Base-by-base conservation (phyloP, 1,140 invertebrate genomes). In the Babylonia areolata region DNA sequence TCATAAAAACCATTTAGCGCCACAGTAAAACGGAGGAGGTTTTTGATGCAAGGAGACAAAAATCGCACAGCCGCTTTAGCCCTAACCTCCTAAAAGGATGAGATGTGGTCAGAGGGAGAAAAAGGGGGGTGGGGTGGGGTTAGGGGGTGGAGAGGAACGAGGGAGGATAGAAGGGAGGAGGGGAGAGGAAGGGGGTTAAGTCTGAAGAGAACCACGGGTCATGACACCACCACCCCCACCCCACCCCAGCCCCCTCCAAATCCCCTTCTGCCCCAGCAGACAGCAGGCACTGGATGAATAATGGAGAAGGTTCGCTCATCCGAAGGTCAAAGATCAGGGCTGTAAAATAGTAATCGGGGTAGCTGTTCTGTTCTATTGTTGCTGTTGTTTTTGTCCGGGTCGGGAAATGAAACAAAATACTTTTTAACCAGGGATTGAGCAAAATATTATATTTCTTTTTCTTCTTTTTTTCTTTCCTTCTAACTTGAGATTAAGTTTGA, bases 1-100 rank as follows among this genome's bases (percentile, higher is more conserved):
- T 84, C 82, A 84, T 84, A 84, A 84, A 84, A 84, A 69, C 82
- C 64, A 84, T 84, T 73, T 64, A 80, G 69, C 31, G 82, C 64
- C 54, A 71, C 82, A 37, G 64, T 46, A 46, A 84, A 84, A 84
- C 82, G 82, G 82, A 84, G 82, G 64, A 84, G 82, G 40, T 40
- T 40, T 46, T 84, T 84, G 54, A 84, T 84, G 82, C 69, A 64
- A 46, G 39, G 35, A 40, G 82, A 84, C 82, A 84, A 40, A n/a
- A 69, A 84, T 75, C 64, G 69, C 69, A 64, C 39, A 9, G 69
- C 64, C 71, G 58, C 40, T 75, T 69, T 75, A 40, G 82, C 40
- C 64, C 69, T 58, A 17, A 31, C 37, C 35, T 73, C 82, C 35
- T 73, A 84, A 84, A 40, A n/a, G 82, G 82, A 84, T 84, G 82